Evolutionary conservation across 2,888 invertebrate species (phyloP), one percentile per base, ranked within the genome.

Genomic region (Catocala nupta): DNA sequence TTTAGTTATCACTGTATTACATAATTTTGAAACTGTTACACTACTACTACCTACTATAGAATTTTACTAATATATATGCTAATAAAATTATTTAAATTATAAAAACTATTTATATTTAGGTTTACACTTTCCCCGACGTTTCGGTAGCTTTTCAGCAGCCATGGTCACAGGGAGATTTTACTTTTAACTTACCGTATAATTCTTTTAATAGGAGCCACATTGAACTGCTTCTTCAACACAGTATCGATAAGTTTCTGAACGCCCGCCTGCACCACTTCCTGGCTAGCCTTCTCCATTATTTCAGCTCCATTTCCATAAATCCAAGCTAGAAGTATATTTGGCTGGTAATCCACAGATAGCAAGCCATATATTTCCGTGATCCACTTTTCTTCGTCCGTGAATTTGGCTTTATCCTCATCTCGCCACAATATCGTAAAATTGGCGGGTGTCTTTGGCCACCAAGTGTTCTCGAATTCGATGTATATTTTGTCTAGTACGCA

Each of bases 401-500:
- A 95, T 57, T 93, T 86, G 0, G 82, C 81, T 68, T 93, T 95
- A 64, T 95, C 95, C 67, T 94, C 89, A 1, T 95, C 90, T 0
- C 88, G 86, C 96, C 96, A 96, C 3, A 96, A 78, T 1, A 96
- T 85, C 36, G 91, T 89, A 74, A 96, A 94, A 50, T 93, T 94
- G 10, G 90, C 87, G 1, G 90, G 87, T 0, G 80, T 72, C 55
- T 88, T 84, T 0, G 89, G 94, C 96, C 97, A 97, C 96, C 97
- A 97, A 0, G 94, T 92, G 45, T 92, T 84, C 1, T 95, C 93
- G 82, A 96, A 97, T 81, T 96, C 95, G 2, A 97, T 89, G 83
- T 96, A 96, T 65, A 97, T 95, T 90, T 97, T 97, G 81, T 96
- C 95, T 1, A 96, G 94, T 10, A 95, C 92, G 33, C 96, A 96